Evolutionary conservation across 2,797 vertebrate genomes (phyloP).

Genomic region (Pterois miles): DNA sequence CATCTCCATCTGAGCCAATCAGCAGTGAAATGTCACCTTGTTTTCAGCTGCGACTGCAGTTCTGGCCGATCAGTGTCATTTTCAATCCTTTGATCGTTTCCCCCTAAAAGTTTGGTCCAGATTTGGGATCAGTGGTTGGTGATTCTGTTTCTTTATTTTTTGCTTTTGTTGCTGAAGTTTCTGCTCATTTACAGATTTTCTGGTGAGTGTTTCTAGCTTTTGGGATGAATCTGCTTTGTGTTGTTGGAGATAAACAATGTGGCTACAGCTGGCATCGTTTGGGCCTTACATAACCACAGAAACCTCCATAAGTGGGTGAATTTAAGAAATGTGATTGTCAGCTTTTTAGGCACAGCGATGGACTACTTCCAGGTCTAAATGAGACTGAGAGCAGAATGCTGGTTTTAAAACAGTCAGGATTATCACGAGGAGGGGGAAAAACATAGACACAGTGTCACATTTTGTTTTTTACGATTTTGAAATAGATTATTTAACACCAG

Average conservation of each 20-base stretch:
- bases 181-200: background rate
- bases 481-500: too few relatives aligned
- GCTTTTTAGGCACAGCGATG: background rate
- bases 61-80: conserved; percentile 2
- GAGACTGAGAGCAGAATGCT: background rate
- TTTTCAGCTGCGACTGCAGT: background rate
- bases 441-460: too few relatives aligned
- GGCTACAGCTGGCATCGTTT: background rate
- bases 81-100: background rate
- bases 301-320: background rate
- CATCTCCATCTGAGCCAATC: background rate
- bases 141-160: background rate
- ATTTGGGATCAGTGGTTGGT: background rate
- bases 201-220: background rate
- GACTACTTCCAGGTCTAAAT: background rate
- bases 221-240: background rate
- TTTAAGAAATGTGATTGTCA: background rate
- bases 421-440: too few relatives aligned
- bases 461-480: too few relatives aligned
- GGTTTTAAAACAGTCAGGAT: background rate
- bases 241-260: background rate
- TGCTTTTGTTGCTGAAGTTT: background rate
- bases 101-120: background rate
- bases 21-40: conserved; percentile 10
- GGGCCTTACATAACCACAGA: background rate